Conservation (phyloP, 2,888 invertebrate species). For the Bugula neritina region DNA sequence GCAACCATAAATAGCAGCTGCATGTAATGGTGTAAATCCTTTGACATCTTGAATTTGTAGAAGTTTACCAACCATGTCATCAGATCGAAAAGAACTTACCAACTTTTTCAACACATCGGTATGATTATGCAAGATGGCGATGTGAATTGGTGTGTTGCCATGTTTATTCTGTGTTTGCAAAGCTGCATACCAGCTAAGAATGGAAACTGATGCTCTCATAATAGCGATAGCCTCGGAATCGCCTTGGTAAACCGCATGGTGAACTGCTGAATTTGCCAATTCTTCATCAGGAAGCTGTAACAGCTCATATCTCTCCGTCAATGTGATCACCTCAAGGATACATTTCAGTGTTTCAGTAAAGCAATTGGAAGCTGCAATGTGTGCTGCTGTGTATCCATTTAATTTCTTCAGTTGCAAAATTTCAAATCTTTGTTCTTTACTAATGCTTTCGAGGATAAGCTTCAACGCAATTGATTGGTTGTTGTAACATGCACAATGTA, state of each 20-base stretch:
- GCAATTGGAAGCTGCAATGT: neutral
- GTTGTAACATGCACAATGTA: neutral
- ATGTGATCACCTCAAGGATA: neutral
- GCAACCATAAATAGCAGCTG: neutral
- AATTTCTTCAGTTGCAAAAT: neutral
- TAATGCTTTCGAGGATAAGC: neutral
- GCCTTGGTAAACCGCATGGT: neutral
- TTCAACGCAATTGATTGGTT: neutral
- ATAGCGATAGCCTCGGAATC: neutral
- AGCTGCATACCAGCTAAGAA: neutral
- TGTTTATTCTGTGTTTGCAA: neutral
- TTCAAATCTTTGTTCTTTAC: neutral
- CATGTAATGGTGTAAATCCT: neutral
- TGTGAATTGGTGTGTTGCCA: neutral
- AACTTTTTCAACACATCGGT: neutral
- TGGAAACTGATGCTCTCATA: neutral
- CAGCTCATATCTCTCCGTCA: neutral
- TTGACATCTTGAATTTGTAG: neutral
- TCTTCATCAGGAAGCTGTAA: neutral
- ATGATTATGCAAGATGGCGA: neutral
- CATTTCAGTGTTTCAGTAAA: neutral
- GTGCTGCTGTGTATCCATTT: neutral
- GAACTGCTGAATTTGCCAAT: neutral
- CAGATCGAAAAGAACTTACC: neutral
- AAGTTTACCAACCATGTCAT: neutral